Base-by-base conservation (phyloP, 2,888 invertebrate species). In the Sphaerophoria rueppellii region DNA sequence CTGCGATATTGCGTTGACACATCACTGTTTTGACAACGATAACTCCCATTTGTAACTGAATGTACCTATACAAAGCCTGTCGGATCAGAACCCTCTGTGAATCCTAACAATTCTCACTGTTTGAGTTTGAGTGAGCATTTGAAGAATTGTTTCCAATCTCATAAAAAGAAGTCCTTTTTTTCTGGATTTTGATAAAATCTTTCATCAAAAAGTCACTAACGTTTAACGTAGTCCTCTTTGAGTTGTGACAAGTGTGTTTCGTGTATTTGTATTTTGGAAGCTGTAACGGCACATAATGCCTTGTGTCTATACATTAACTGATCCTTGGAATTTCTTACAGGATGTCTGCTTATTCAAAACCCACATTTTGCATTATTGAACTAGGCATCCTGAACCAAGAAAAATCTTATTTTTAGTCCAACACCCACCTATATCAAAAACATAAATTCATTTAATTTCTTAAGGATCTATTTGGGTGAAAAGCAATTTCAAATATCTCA, bases 31-130 rank as follows among this genome's bases (percentile, higher is more conserved):
- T 67, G 52, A 35, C 37, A 16, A 12, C 12, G 50, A 35, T 67
- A 40, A 67, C 35, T 52, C 24, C 12, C 43, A 7, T 48, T 32
- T 34, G 14, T 24, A 24, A 48, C 63, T 43, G 9, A n/a, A 32
- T 12, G 5, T n/a, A n/a, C n/a, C n/a, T n/a, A 4, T 48, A 48
- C 4, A 54, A 63, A 80, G 75, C 50, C 70, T 70, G 24, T 70
- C 48, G 43, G 69, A 80, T 80, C 70, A 80, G 52, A 24, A 24
- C 24, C 24, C 70, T 63, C 55, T 50, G 43, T 40, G 63, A 75
- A 63, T 80, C 50, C 61, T 57, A 75, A 63, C 74, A 48, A 55
- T 70, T 55, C 55, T 69, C 69, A 61, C 69, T 63, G 24, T 60
- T 52, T 75, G 43, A 35, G 14, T 32, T 32, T 35, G 48, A 14